Percentiles rank a stretch among this genome's conserved stretches.
Evolutionary conservation across 2,888 invertebrate species (phyloP).

Genomic region (Tachystola acroxantha): DNA sequence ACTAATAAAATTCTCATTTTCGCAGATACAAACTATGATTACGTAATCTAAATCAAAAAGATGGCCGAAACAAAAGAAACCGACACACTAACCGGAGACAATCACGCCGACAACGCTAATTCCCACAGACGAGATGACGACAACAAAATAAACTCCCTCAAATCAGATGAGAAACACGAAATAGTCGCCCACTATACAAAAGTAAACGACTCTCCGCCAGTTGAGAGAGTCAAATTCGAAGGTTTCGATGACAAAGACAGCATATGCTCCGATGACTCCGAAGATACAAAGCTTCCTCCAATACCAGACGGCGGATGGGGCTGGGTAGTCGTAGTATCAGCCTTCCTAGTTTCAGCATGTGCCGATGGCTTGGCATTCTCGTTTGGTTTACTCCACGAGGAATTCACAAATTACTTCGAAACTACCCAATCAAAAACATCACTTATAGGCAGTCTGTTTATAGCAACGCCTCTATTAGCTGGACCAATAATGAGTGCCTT

Average conservation of each 20-base stretch:
- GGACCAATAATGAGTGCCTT: slow-evolving; percentile 91
- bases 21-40: neutral
- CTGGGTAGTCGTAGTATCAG: slow-evolving; percentile 92
- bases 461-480: slow-evolving; percentile 90
- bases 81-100: slow-evolving; percentile 17
- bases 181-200: slow-evolving; percentile 37
- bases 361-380: slow-evolving; percentile 96
- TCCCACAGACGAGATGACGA: slow-evolving; percentile 35
- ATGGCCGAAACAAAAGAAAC: slow-evolving; percentile 23
- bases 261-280: slow-evolving; percentile 52
- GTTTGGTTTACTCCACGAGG: slow-evolving; percentile 91
- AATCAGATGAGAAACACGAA: slow-evolving; percentile 42
- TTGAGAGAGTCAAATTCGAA: slow-evolving; percentile 63
- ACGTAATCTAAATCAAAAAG: slow-evolving; percentile 1
- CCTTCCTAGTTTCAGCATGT: slow-evolving; percentile 91
- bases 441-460: slow-evolving; percentile 92
- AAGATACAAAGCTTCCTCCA: slow-evolving; percentile 64
- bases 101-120: slow-evolving; percentile 10
- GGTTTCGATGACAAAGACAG: slow-evolving; percentile 67
- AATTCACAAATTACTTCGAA: slow-evolving; percentile 86
- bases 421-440: slow-evolving; percentile 91
- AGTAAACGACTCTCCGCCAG: slow-evolving; percentile 27
- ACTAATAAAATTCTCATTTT: no score
- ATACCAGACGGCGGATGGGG: slow-evolving; percentile 93
- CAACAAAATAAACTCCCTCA: slow-evolving; percentile 56